A percentile compares a stretch with the other conserved stretches of the same genome.
Evolutionary conservation across 2,113 vertebrate genomes (phyloP).

Genomic region (Hippolais icterina): DNA sequence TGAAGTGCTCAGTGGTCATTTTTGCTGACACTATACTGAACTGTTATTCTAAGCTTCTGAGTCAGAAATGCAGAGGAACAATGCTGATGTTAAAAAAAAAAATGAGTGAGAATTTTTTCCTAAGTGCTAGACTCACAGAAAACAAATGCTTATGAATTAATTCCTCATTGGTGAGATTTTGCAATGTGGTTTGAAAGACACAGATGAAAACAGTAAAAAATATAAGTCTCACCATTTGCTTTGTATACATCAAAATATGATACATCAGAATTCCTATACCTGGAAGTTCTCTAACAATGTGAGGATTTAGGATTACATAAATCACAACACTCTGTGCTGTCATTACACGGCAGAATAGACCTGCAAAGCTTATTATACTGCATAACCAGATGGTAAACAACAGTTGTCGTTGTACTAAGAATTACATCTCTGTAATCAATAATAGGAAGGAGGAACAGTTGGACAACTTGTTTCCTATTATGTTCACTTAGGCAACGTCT

Average conservation of each 20-base stretch:
- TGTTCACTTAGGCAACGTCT: conserved; percentile 73
- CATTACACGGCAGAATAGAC: conserved; percentile 55
- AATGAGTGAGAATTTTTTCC: not conserved
- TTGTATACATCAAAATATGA: conserved; percentile 11
- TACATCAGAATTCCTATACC: conserved; percentile 24
- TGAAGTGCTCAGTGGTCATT: not conserved
- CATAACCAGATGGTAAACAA: conserved; percentile 73
- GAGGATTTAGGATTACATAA: conserved; percentile 54
- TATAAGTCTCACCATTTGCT: not conserved
- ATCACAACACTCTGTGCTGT: conserved; percentile 6
- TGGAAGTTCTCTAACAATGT: not conserved
- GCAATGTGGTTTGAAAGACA: not conserved
- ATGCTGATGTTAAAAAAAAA: not conserved
- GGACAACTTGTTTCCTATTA: conserved; percentile 75
- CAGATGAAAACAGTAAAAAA: conserved; percentile 18
- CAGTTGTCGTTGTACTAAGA: conserved; percentile 69
- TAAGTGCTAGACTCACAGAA: not conserved
- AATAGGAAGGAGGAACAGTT: conserved; percentile 73
- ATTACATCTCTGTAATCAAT: conserved; percentile 74
- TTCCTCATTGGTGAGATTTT: not conserved
- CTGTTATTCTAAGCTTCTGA: not conserved
- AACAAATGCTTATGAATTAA: conserved; percentile 15
- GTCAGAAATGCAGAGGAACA: not conserved
- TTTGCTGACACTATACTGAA: not conserved
- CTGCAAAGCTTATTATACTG: conserved; percentile 67